phyloP scores from a whole-genome alignment of 2,888 invertebrate species.

The Pyralis farinalis region DNA sequence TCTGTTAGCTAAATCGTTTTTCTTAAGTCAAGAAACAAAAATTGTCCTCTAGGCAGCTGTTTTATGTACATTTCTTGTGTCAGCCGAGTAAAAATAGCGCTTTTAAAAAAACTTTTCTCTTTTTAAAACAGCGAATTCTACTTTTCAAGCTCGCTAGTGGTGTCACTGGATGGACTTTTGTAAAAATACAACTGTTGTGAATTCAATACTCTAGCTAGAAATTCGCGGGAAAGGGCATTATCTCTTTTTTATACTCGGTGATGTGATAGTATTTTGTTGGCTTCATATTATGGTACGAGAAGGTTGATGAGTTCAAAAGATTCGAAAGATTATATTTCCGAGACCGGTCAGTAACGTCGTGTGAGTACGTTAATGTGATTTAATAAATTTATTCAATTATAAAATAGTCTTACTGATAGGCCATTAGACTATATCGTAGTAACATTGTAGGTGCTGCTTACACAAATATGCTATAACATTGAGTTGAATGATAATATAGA shows the following conservation, averaged over 20 bases:
- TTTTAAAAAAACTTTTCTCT: background rate
- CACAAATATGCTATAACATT: too few relatives aligned
- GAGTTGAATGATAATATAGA: too few relatives aligned
- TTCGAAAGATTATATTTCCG: too few relatives aligned
- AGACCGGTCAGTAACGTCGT: too few relatives aligned
- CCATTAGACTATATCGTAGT: too few relatives aligned
- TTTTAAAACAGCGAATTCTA: background rate
- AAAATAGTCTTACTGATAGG: too few relatives aligned
- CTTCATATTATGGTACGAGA: too few relatives aligned
- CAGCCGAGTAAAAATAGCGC: background rate
- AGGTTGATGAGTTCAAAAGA: too few relatives aligned
- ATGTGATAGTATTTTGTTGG: too few relatives aligned
- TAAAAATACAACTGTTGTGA: background rate
- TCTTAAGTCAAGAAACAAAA: conserved; percentile 31
- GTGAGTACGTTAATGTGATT: too few relatives aligned
- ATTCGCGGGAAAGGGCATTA: background rate
- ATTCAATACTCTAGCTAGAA: background rate
- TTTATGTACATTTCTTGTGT: conserved; percentile 15
- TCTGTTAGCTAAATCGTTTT: conserved; percentile 35
- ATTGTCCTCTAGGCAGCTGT: conserved; percentile 16
- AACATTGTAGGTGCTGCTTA: too few relatives aligned
- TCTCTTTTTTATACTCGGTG: background rate
- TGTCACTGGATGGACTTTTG: background rate
- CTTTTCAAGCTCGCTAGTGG: background rate
- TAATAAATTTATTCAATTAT: too few relatives aligned